Percentiles rank a stretch among this genome's conserved stretches.
These are phyloP conservation scores for Aegotheles bennettii DNA, from an alignment of 2,113 vertebrate genomes.

Conservation along the genomic window DNA sequence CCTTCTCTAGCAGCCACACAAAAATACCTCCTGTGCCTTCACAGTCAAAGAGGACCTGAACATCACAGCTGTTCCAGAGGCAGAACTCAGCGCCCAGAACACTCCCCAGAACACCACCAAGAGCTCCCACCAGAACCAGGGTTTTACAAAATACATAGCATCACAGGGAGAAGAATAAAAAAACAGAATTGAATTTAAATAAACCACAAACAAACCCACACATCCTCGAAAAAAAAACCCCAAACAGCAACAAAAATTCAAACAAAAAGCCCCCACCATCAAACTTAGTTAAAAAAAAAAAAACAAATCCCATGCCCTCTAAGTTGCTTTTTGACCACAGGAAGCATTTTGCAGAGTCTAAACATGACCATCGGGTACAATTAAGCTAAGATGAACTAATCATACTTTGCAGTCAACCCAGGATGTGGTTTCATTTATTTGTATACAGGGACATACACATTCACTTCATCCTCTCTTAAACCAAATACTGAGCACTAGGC, in stretches of 20 bases:
- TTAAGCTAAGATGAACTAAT: not conserved
- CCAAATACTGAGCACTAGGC: not conserved
- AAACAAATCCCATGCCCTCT: not conserved
- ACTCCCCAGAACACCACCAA: not conserved
- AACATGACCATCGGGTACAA: not conserved
- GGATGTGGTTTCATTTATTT: not conserved
- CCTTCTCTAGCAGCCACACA: not conserved
- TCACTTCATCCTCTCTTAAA: not conserved
- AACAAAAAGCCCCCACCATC: not conserved
- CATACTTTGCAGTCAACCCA: not conserved
- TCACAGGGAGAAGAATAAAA: not conserved
- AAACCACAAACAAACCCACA: not conserved
- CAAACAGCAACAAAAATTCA: too few relatives aligned
- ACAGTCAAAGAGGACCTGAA: not conserved
- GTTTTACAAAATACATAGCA: not conserved
- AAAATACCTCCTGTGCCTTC: not conserved
- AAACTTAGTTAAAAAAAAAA: not conserved
- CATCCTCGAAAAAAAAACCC: not conserved
- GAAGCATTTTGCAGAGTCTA: not conserved
- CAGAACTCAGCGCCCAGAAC: not conserved
- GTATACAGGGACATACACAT: not conserved
- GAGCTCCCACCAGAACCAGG: not conserved
- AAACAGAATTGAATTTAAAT: too few relatives aligned
- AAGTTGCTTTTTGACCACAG: not conserved
- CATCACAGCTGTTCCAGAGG: not conserved